Evolutionary conservation across 2,888 invertebrate species (phyloP).

Genomic region (Lasioglossum oenotherae): DNA sequence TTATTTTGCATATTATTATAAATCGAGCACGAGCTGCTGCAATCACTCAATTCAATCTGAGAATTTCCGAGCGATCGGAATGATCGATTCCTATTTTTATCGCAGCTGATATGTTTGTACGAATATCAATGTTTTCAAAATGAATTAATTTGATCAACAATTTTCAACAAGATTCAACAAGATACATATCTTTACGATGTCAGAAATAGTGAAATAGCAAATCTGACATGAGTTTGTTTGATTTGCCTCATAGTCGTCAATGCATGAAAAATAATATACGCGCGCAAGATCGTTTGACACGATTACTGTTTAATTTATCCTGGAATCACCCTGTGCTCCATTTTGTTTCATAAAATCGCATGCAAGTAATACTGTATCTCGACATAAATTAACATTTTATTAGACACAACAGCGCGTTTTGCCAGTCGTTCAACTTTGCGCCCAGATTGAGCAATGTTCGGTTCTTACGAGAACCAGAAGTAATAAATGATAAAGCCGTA

Average conservation of each 20-base stretch:
- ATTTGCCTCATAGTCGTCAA: not conserved
- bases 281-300: not conserved
- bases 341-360: not conserved
- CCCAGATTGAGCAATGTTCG: not conserved
- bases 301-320: not conserved
- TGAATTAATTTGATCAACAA: not conserved
- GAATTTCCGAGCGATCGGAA: not conserved
- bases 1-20: not conserved
- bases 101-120: not conserved
- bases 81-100: not conserved
- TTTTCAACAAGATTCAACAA: not conserved
- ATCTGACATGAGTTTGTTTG: not conserved
- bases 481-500: conserved; percentile 75
- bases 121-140: too few species aligned
- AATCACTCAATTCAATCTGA: not conserved
- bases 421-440: not conserved
- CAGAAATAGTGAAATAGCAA: not conserved
- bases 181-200: not conserved
- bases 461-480: conserved; percentile 11
- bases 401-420: not conserved
- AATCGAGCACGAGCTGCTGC: not conserved
- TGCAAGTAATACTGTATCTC: not conserved
- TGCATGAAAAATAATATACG: not conserved
- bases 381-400: not conserved
- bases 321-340: not conserved